Evolutionary conservation across 2,797 vertebrate genomes (phyloP), one percentile per base, ranked within the genome.

Genomic region (Sus cebifrons): DNA sequence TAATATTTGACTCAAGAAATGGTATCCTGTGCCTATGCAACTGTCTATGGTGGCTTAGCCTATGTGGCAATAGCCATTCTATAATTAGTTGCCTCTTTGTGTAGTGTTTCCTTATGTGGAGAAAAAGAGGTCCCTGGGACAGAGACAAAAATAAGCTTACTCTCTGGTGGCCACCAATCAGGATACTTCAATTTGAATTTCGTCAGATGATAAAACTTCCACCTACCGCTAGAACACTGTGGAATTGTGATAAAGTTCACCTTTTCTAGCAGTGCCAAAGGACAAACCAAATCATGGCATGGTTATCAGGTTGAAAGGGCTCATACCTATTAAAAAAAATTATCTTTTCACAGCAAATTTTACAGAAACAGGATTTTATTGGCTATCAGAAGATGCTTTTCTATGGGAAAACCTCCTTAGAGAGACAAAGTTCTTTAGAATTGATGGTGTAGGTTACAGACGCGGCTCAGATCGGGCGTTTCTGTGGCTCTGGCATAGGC

Each of bases 341-440:
- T 40, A 44, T 77, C 62, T 78, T 81, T 96, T 89, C n/a, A 32
- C 23, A 88, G 81, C 40, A 93, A 54, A 74, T 81, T 64, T 85
- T 87, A 56, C 74, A 95, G 93, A 96, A 85, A 93, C 60, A 36
- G 52, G 93, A 93, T 70, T 96, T 96, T 85, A 90, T 71, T 94
- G 86, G 29, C 73, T 94, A 67, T 93, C 92, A 92, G 54, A 94
- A 96, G 84, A 89, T 52, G n/a, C 58, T 95, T 96, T 93, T 87
- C 20, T 88, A 56, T 52, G 44, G 84, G 86, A 86, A 94, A 89
- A 58, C 68, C 52, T 71, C 64, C 74, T 91, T 79, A 40, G 25
- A 91, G 65, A 96, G 81, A 82, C 16, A 62, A 87, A 96, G 70
- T 79, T 83, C 82, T 87, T 93, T 89, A 87, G 82, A 74, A 83